A percentile compares a stretch with the other conserved stretches of the same genome.
Evolutionary conservation across 2,888 invertebrate genomes (phyloP).

Genomic region (Nomada fabriciana): DNA sequence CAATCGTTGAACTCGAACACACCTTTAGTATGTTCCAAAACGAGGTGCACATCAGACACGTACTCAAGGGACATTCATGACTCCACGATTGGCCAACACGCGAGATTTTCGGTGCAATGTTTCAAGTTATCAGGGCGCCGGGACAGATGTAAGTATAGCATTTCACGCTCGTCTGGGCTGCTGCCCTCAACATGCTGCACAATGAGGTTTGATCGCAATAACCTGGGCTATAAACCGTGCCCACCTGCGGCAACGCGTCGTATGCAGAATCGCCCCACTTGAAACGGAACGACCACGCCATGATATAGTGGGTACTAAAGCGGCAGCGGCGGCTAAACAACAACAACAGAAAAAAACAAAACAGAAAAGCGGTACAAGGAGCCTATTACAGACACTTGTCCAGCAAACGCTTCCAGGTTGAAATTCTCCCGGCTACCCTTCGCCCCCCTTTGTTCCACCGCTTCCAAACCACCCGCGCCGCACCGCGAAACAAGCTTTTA

Average conservation of each 20-base stretch:
- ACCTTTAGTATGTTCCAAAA: background rate
- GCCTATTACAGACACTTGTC: slow-evolving; percentile 68
- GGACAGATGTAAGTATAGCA: slow-evolving; percentile 28
- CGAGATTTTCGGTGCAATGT: background rate
- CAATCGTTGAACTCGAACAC: background rate
- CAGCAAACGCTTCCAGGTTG: slow-evolving; percentile 42
- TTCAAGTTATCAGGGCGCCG: background rate
- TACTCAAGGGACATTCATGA: background rate
- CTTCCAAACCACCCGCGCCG: background rate
- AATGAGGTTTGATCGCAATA: slow-evolving; percentile 73
- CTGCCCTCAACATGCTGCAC: slow-evolving; percentile 51
- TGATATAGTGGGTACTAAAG: slow-evolving; percentile 70
- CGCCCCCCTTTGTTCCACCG: background rate
- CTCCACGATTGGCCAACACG: background rate
- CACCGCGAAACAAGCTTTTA: slow-evolving; percentile 41
- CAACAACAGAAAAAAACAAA: no score
- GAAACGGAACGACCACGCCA: slow-evolving; percentile 65
- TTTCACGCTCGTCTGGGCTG: slow-evolving; percentile 1
- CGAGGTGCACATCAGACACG: background rate
- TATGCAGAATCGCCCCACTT: slow-evolving; percentile 72
- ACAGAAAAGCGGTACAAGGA: slow-evolving; percentile 47
- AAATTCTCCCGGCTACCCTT: slow-evolving; percentile 41
- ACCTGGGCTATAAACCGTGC: slow-evolving; percentile 65
- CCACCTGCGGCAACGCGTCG: slow-evolving; percentile 67
- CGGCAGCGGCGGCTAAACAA: slow-evolving; percentile 37